These are phyloP conservation scores for Sinocyclocheilus anshuiensis DNA, from an alignment of 2,113 vertebrate species.

Conservation along the genomic window DNA sequence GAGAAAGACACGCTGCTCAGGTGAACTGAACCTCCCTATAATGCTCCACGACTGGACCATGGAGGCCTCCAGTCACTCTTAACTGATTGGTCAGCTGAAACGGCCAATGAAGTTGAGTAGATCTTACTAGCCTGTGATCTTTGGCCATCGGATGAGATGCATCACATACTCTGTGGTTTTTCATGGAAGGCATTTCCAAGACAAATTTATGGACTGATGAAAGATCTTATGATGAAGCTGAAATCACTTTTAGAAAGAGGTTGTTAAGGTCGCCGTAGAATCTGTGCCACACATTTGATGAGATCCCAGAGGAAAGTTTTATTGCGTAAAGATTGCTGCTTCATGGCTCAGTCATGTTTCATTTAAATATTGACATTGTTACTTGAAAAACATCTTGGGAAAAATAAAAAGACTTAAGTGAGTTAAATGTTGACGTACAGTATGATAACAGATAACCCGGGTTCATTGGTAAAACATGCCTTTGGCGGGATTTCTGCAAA, in stretches of 20 bases:
- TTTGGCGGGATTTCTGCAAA: background rate
- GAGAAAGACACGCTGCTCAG: background rate
- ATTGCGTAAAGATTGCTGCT: background rate
- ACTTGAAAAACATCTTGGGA: background rate
- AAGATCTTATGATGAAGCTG: constrained; percentile 21
- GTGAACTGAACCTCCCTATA: background rate
- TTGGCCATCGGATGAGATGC: background rate
- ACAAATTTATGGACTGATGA: constrained; percentile 19
- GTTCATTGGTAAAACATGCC: background rate
- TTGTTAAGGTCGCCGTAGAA: background rate
- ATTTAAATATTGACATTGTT: background rate
- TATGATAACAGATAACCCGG: background rate
- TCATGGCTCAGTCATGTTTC: background rate
- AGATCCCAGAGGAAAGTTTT: constrained; percentile 12
- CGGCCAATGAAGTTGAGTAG: background rate
- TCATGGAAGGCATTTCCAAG: background rate
- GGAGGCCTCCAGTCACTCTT: background rate
- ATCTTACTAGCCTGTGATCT: background rate
- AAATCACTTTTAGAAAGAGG: constrained; percentile 14
- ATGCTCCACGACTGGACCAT: background rate
- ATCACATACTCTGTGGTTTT: constrained; percentile 10
- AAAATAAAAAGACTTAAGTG: background rate
- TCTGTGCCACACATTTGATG: constrained; percentile 16
- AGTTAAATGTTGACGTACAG: background rate
- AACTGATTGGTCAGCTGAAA: background rate